phyloP scores from a whole-genome alignment of 2,113 vertebrate genomes.

The Thunnus thynnus region DNA sequence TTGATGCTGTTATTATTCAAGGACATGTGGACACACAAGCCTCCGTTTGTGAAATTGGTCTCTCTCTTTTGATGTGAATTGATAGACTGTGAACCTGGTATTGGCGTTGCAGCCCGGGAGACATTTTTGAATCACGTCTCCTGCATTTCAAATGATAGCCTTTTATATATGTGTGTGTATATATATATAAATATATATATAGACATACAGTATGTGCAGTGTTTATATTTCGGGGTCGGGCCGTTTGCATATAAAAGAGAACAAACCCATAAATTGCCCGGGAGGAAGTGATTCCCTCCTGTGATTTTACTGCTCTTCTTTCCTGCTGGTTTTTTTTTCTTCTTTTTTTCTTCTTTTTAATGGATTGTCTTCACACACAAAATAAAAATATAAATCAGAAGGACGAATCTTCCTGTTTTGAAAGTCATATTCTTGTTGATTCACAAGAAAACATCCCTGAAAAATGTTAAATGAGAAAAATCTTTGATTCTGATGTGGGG shows the following conservation, averaged over 20 bases:
- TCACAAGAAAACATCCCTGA: not conserved
- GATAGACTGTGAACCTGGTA: constrained; percentile 38
- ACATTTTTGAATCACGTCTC: constrained; percentile 9
- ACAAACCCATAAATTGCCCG: not conserved
- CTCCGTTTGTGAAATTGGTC: constrained; percentile 44
- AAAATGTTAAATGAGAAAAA: not conserved
- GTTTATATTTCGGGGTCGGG: constrained; percentile 16
- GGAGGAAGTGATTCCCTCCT: constrained; percentile 26
- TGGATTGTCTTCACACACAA: not conserved
- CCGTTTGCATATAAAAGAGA: constrained; percentile 27
- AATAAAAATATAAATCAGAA: constrained; percentile 1
- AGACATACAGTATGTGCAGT: not conserved
- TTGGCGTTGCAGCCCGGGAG: not conserved
- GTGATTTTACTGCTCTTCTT: constrained; percentile 2
- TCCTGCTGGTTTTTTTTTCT: not conserved
- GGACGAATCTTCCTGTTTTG: constrained; percentile 11
- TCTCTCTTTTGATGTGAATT: constrained; percentile 46
- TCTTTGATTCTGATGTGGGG: not conserved
- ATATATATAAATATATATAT: not conserved
- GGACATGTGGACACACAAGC: constrained; percentile 57
- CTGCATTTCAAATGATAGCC: constrained; percentile 37
- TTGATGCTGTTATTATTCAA: constrained; percentile 71
- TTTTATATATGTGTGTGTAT: not conserved
- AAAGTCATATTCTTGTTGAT: constrained; percentile 7
- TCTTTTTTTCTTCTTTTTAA: not conserved